Conservation (phyloP, 92 coral and sea anemone species). For the Nematostella vectensis region DNA sequence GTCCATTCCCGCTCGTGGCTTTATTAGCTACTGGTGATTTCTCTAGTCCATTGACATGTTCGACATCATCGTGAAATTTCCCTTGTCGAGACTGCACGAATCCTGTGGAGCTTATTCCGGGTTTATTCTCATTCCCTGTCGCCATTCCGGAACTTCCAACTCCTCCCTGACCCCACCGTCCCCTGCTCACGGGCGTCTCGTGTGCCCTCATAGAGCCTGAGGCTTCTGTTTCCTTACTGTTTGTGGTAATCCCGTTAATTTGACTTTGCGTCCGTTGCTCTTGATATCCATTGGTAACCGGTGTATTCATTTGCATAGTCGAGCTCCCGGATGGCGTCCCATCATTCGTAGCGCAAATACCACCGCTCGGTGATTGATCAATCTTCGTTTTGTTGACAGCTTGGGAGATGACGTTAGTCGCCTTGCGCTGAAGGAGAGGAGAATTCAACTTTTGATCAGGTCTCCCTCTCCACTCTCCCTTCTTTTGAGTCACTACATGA, state of each 20-base stretch:
- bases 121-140: background rate
- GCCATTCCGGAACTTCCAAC: background rate
- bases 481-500: too few relatives aligned
- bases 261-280: background rate
- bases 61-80: background rate
- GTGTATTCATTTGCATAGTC: background rate
- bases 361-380: background rate
- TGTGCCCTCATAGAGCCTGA: background rate
- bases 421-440: too few relatives aligned
- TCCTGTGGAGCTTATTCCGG: background rate
- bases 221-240: background rate
- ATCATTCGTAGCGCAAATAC: background rate
- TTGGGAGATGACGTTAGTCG: background rate
- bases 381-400: background rate
- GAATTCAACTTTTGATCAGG: too few relatives aligned
- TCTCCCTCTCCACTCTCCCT: too few relatives aligned
- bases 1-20: background rate
- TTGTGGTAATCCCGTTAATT: background rate
- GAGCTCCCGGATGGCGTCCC: background rate
- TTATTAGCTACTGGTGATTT: background rate
- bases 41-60: background rate
- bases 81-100: background rate
- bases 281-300: background rate
- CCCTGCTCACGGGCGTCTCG: too few relatives aligned
- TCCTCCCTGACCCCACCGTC: background rate